Base-by-base conservation (phyloP, 2,888 invertebrate species). In the Hanleya hanleyi region DNA sequence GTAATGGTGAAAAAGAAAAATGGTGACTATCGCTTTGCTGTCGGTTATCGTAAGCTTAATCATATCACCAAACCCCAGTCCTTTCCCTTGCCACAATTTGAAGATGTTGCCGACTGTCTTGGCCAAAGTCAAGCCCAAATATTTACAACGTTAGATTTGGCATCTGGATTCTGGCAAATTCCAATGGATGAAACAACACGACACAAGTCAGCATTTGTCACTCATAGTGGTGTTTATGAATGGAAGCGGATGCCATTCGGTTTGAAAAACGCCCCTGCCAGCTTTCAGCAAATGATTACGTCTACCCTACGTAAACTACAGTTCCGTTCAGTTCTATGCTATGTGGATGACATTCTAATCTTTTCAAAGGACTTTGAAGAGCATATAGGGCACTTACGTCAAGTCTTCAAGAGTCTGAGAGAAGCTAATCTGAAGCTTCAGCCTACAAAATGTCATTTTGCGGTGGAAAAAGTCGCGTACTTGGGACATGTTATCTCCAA, bases 261-360 rank as follows among this genome's bases (percentile, higher is more conserved):
- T 3, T 38, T 75, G 7, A 64, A 7, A 6, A 75, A 75, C 50
- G 22, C 38, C 29, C 64, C 38, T 7, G 15, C 15, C 12, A 70
- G n/a, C 22, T 71, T 75, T 47, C 65, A 62, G 12, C 7, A 49
- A 7, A 33, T 75, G 4, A 75, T 72, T 69, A 49, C 65, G 29
- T 15, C 41, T 6, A 50, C 70, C 26, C 64, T 77, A 5, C 38
- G 61, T 57, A 69, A 66, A 50, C 37, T 75, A 6, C 69, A 41
- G 1, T 75, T 70, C 67, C 49, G 57, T 68, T 32, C 41, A 37
- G 62, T 38, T n/a, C 32, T 76, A 18, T 50, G 66, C 33, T 76
- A 76, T 29, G 26, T 76, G n/a, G 77, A 77, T 61, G 75, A 75
- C 38, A 61, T 73, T 0, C 32, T 72, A 37, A 37, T 67, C 22